Percentiles rank a stretch among this genome's conserved stretches.
These are phyloP conservation scores for Xestia c-nigrum DNA, from an alignment of 2,888 invertebrate genomes.

Conservation along the genomic window DNA sequence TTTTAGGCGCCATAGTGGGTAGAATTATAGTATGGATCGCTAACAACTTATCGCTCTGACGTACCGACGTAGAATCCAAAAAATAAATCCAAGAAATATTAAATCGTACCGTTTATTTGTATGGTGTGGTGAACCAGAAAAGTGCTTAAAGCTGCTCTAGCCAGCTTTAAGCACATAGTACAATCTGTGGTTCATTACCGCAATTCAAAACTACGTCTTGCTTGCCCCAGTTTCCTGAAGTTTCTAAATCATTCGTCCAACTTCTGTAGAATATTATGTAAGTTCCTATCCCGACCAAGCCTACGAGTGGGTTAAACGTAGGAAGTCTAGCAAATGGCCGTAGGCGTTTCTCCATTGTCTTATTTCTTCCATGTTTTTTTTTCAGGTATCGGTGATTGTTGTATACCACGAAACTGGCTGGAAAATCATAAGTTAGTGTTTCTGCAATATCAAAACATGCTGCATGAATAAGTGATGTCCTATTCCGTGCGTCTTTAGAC, in stretches of 20 bases:
- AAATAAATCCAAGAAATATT: too few relatives aligned
- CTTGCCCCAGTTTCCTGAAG: conserved; percentile 59
- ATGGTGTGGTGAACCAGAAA: conserved; percentile 6
- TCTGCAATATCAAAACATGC: conserved; percentile 23
- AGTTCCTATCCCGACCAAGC: conserved; percentile 50
- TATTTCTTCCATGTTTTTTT: conserved; percentile 41
- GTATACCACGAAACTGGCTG: conserved; percentile 24
- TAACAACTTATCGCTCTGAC: too few relatives aligned
- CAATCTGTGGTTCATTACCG: conserved; percentile 40
- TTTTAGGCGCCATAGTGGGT: too few relatives aligned
- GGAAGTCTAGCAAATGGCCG: conserved; percentile 49
- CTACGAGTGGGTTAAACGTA: conserved; percentile 54
- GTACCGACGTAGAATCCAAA: too few relatives aligned
- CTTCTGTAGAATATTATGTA: conserved; percentile 60
- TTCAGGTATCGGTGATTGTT: conserved; percentile 35
- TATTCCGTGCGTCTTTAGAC: conserved; percentile 28
- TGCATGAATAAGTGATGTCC: conserved; percentile 31
- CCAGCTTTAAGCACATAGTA: conserved; percentile 29
- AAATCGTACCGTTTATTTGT: conserved; percentile 42
- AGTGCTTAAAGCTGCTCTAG: conserved; percentile 43
- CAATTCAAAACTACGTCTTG: conserved; percentile 58
- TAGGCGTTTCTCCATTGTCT: conserved; percentile 67
- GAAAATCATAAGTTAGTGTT: conserved; percentile 52
- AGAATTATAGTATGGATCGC: too few relatives aligned
- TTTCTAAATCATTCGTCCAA: conserved; percentile 60